These are phyloP conservation scores for Carpatolechia fugitivella DNA, from an alignment of 2,888 invertebrate species.

Conservation along the genomic window DNA sequence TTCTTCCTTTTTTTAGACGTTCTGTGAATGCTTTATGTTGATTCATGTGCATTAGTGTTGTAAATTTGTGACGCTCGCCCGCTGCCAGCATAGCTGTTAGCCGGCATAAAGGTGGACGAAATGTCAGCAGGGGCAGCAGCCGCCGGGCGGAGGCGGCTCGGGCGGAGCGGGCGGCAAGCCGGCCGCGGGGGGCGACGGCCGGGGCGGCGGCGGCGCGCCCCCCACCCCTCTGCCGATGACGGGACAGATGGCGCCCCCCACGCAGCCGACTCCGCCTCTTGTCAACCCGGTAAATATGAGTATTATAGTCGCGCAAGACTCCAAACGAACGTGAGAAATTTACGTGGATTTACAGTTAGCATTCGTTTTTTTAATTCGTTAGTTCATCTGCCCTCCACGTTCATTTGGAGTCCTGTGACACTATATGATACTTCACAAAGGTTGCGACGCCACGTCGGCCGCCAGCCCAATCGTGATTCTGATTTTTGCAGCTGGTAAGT, in stretches of 20 bases:
- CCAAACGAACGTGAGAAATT: not conserved
- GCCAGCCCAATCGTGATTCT: no score
- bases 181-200: conserved; percentile 42
- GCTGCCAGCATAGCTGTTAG: not conserved
- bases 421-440: no score
- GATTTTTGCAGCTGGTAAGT: no score
- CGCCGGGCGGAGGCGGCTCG: conserved; percentile 30
- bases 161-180: conserved; percentile 37
- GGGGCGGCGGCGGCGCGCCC: conserved; percentile 72
- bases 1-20: no score
- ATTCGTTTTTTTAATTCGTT: no score
- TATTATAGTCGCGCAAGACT: not conserved
- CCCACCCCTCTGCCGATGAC: conserved; percentile 79
- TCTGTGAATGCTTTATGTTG: not conserved
- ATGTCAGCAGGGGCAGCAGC: conserved; percentile 20
- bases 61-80: not conserved
- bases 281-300: conserved; percentile 61
- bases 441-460: no score
- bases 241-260: conserved; percentile 79
- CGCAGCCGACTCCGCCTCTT: conserved; percentile 71
- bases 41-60: not conserved
- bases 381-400: no score
- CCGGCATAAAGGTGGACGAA: not conserved
- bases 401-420: no score
- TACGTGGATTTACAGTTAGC: not conserved